Evolutionary conservation across 1,140 invertebrate species (phyloP), one percentile per base, ranked within the genome.

Genomic region (Contarinia nasturtii): DNA sequence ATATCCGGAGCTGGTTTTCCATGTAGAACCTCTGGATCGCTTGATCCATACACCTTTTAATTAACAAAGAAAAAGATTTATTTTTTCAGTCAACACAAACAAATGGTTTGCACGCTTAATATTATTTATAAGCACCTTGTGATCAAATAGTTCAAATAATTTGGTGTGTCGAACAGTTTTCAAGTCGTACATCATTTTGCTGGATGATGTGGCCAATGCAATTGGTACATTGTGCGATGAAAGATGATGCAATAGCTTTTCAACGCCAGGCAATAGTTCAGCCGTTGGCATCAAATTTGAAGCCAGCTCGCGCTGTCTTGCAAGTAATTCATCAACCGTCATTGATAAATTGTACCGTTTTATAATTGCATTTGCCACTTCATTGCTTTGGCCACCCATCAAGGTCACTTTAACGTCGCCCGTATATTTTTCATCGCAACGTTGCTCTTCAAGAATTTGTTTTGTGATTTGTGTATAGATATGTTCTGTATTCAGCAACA

Each of bases 1-100:
- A 92, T 88, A 64, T 96, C 91, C 0, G 93, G 93, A 50, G 78
- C 75, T 12, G 93, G 93, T 71, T 98, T 97, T 21, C 92, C 90
- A 51, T 76, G 69, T 54, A 80, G 82, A 0, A 97, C 86, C 51
- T 93, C 89, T 5, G 78, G 74, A 67, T 97, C 92, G 8, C 80
- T 79, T 44, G 82, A 82, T 1, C 83, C 87, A 52, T 82, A 75
- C 0, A 95, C 88, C 55, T 77, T 75, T 58, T 92, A 91, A 55
- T 80, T n/a, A n/a, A n/a, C n/a, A n/a, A n/a, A n/a, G n/a, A n/a
- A n/a, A n/a, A n/a, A n/a, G n/a, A n/a, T n/a, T n/a, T n/a, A n/a
- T n/a, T n/a, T n/a, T n/a, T n/a, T n/a, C n/a, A n/a, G n/a, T n/a
- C n/a, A n/a, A n/a, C n/a, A n/a, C n/a, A n/a, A n/a, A n/a, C n/a